Evolutionary conservation across 2,888 invertebrate species (phyloP).

Genomic region (Eupeodes luniger): DNA sequence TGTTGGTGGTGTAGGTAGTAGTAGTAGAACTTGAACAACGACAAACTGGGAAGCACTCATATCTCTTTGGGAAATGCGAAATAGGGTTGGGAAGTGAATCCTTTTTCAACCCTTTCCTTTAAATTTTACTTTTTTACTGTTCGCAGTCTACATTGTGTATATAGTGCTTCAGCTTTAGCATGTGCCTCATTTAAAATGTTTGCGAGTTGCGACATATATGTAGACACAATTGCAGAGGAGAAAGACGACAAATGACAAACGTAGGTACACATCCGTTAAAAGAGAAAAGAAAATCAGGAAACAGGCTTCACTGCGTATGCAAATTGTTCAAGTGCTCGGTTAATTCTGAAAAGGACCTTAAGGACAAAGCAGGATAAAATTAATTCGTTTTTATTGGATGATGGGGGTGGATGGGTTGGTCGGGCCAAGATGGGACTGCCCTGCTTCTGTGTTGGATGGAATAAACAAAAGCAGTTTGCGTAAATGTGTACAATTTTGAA

Average conservation of each 20-base stretch:
- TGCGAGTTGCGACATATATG: not conserved
- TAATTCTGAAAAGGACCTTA: slow-evolving; percentile 50
- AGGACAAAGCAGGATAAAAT: slow-evolving; percentile 35
- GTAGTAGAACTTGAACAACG: slow-evolving; percentile 29
- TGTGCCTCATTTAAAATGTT: slow-evolving; percentile 64
- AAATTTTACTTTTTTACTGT: slow-evolving; percentile 9
- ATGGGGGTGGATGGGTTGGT: not conserved
- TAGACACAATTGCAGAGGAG: not conserved
- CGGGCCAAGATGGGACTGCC: not conserved
- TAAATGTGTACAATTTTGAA: slow-evolving; percentile 41
- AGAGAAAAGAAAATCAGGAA: slow-evolving; percentile 60
- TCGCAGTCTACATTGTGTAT: not conserved
- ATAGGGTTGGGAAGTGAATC: slow-evolving; percentile 38
- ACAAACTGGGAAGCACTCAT: slow-evolving; percentile 44
- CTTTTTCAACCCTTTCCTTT: slow-evolving; percentile 26
- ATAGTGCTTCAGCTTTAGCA: not conserved
- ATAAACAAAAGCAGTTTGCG: slow-evolving; percentile 17
- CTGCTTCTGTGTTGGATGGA: not conserved
- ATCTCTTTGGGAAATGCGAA: not conserved
- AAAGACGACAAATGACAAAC: slow-evolving; percentile 22
- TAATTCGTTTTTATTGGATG: slow-evolving; percentile 71
- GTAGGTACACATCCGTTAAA: slow-evolving; percentile 48
- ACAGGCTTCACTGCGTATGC: slow-evolving; percentile 53
- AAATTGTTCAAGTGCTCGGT: slow-evolving; percentile 66
- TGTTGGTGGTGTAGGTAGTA: not conserved